Evolutionary conservation across 2,888 invertebrate genomes (phyloP).

Genomic region (Ochropleura leucogaster): DNA sequence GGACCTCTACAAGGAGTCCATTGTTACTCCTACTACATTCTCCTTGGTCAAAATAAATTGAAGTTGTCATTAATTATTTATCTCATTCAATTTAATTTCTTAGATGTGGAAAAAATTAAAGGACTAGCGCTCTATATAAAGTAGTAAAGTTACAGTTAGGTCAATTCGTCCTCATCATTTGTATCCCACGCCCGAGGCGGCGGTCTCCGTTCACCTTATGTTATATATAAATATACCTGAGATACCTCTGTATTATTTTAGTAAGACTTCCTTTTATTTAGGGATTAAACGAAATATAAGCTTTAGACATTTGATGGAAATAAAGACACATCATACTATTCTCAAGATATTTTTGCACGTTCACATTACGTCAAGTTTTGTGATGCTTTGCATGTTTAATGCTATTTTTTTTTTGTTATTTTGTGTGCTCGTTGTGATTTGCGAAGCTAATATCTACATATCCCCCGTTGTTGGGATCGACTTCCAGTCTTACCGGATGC

Average conservation of each 20-base stretch:
- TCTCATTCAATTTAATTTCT: too few relatives aligned
- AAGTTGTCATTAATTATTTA: too few relatives aligned
- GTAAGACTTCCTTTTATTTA: slow-evolving; percentile 1
- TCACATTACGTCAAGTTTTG: too few relatives aligned
- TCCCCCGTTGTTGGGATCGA: too few relatives aligned
- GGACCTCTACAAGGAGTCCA: too few relatives aligned
- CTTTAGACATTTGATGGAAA: not conserved
- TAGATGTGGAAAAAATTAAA: not conserved
- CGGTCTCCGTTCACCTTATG: slow-evolving; percentile 48
- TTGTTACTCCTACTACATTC: too few relatives aligned
- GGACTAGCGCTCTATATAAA: slow-evolving; percentile 8
- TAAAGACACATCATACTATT: not conserved
- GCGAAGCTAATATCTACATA: too few relatives aligned
- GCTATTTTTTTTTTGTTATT: too few relatives aligned
- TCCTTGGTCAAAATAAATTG: too few relatives aligned
- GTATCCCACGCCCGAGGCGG: slow-evolving; percentile 57
- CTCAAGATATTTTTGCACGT: not conserved
- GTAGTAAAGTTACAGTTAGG: slow-evolving; percentile 42
- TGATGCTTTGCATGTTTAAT: too few relatives aligned
- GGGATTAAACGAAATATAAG: not conserved
- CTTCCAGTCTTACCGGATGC: too few relatives aligned
- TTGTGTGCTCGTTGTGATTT: too few relatives aligned
- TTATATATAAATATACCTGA: slow-evolving; percentile 33
- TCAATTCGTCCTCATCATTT: slow-evolving; percentile 67
- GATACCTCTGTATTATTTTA: slow-evolving; percentile 20